Evolutionary conservation across 2,797 vertebrate genomes (phyloP), one percentile per base, ranked within the genome.

Genomic region (Micropoecilia bifurca): DNA sequence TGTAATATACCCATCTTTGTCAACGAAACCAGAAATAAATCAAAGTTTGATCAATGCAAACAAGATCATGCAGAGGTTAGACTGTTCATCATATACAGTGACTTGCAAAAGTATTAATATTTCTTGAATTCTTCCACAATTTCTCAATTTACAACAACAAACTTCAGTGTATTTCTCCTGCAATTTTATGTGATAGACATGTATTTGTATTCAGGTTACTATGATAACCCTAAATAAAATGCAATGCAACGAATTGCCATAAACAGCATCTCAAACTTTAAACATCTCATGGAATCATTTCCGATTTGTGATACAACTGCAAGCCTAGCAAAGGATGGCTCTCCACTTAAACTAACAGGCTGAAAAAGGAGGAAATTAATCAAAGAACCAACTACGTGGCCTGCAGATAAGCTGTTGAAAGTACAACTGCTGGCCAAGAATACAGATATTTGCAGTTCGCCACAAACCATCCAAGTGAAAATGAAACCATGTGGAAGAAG

Each of bases 1-100:
- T 61, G 71, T 16, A 43, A 3, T 28, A 47, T 30, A 83, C 87
- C 71, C 4, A 43, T 89, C 74, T 75, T 5, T 0, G 59, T 74
- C 71, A 74, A 71, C 36, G 50, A 78, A 75, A 81, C 72, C 13
- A 71, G 66, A 73, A 74, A 69, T 82, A 45, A 18, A 77, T 76
- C 25, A 0, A 45, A 59, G 71, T 57, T 33, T 59, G 50, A 80
- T 73, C 63, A 53, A 73, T 74, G 72, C 3, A 75, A 71, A 80
- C 48, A 2, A 9, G 82, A 73, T 82, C 82, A 71, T 71, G 6
- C 25, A 16, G 18, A 6, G 14, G 16, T 80, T 25, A 74, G 4
- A 33, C 0, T 33, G 33, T 47, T 68, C 50, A 18, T 0, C 39
- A 18, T 73, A 63, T 12, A 25, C 8, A 69, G 9, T 25, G 10